These are phyloP conservation scores for Malurus splendens DNA, from an alignment of 2,797 vertebrate species.

Conservation along the genomic window DNA sequence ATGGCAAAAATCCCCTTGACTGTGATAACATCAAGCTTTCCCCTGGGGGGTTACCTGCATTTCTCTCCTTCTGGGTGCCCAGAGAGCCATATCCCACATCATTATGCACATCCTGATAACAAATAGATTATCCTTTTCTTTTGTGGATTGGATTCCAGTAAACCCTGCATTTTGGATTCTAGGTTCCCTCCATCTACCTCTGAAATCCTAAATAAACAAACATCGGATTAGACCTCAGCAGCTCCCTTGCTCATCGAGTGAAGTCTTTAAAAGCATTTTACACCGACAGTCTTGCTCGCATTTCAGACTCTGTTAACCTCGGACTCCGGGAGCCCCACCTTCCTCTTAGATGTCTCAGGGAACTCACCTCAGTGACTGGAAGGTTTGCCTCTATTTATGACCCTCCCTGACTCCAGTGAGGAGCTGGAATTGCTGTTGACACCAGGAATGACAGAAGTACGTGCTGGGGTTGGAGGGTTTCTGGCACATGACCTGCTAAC, in stretches of 20 bases:
- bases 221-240: neutral
- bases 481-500: neutral
- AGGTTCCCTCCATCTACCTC: neutral
- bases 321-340: neutral
- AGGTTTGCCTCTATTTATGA: neutral
- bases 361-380: neutral
- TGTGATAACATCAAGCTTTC: neutral
- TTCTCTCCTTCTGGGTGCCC: neutral
- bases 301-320: neutral
- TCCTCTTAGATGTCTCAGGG: neutral
- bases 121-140: neutral
- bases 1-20: neutral
- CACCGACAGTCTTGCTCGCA: neutral
- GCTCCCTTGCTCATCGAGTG: neutral
- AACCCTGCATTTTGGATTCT: neutral
- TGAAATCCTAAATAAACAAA: conserved; percentile 41
- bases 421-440: conserved; percentile 1
- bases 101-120: neutral
- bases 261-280: neutral
- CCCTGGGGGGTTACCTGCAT: neutral
- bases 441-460: neutral
- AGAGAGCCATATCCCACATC: neutral
- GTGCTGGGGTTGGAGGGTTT: neutral
- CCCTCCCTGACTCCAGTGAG: neutral
- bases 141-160: neutral